Conservation (phyloP, 2,113 vertebrate genomes). For the Muntiacus muntjak region DNA sequence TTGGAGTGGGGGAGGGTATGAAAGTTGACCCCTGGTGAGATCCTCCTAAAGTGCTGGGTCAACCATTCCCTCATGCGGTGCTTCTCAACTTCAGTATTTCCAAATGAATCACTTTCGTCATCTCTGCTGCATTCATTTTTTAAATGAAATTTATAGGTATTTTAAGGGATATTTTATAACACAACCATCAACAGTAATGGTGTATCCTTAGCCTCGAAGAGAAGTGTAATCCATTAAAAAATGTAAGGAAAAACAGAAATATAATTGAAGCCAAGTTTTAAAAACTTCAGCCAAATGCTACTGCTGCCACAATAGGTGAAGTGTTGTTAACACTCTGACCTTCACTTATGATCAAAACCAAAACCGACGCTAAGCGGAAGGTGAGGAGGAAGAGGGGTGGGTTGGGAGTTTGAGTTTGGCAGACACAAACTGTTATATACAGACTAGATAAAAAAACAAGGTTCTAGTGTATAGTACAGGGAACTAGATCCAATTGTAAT, state of each 20-base stretch:
- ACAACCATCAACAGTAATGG: not conserved
- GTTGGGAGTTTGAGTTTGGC: not conserved
- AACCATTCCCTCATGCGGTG: not conserved
- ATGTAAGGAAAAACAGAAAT: not conserved
- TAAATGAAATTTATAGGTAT: not conserved
- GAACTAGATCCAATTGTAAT: not conserved
- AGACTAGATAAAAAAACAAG: not conserved
- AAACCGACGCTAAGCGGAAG: not conserved
- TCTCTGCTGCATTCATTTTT: not conserved
- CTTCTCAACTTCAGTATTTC: not conserved
- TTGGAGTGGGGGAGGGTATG: not conserved
- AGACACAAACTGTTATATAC: not conserved
- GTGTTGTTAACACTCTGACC: not conserved
- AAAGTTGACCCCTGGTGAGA: not conserved
- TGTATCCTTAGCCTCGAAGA: not conserved
- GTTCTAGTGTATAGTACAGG: not conserved
- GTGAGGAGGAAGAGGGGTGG: not conserved
- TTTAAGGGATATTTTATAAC: not conserved
- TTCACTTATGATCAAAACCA: not conserved
- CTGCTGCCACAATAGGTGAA: not conserved
- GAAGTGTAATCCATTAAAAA: not conserved
- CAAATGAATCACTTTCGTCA: not conserved
- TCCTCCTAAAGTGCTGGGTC: not conserved
- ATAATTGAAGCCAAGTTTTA: not conserved
- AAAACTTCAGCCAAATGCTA: not conserved